Percentiles rank a stretch among this genome's conserved stretches.
Evolutionary conservation across 2,888 invertebrate species (phyloP).

Genomic region (Ectobius pallidus): DNA sequence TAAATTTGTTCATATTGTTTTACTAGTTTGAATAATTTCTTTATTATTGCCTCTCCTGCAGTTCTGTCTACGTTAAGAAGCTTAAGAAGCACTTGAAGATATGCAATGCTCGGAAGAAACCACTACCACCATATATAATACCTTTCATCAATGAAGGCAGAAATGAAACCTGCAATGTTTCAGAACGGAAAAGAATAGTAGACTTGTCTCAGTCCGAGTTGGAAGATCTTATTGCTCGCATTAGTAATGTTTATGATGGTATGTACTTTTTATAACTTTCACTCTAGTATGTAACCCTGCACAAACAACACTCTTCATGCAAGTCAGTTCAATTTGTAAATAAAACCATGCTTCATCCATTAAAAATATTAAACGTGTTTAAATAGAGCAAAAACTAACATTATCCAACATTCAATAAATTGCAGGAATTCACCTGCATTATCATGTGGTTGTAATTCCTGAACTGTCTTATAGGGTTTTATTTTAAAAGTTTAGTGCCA

Average conservation of each 20-base stretch:
- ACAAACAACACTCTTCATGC: too few relatives aligned
- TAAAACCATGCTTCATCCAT: too few relatives aligned
- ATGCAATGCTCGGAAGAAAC: constrained; percentile 70
- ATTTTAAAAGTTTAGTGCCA: too few relatives aligned
- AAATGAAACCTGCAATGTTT: constrained; percentile 33
- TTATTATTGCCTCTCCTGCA: background rate
- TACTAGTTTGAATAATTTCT: background rate
- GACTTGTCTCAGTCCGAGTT: background rate
- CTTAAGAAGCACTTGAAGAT: constrained; percentile 71
- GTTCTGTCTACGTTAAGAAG: constrained; percentile 67
- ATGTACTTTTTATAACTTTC: background rate
- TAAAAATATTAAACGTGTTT: too few relatives aligned
- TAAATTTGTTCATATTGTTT: background rate
- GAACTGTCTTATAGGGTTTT: too few relatives aligned
- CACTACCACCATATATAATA: constrained; percentile 61
- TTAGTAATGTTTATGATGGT: background rate
- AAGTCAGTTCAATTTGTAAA: too few relatives aligned
- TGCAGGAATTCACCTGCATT: too few relatives aligned
- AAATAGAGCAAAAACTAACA: too few relatives aligned
- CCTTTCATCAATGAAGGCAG: constrained; percentile 58
- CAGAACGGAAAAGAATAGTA: background rate
- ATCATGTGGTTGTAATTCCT: too few relatives aligned
- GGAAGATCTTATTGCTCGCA: background rate
- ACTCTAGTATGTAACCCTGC: background rate
- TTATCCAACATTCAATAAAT: too few relatives aligned